A percentile compares a stretch with the other conserved stretches of the same genome.
Conservation (phyloP, 2,113 vertebrate genomes). For the Pao palembangensis region DNA sequence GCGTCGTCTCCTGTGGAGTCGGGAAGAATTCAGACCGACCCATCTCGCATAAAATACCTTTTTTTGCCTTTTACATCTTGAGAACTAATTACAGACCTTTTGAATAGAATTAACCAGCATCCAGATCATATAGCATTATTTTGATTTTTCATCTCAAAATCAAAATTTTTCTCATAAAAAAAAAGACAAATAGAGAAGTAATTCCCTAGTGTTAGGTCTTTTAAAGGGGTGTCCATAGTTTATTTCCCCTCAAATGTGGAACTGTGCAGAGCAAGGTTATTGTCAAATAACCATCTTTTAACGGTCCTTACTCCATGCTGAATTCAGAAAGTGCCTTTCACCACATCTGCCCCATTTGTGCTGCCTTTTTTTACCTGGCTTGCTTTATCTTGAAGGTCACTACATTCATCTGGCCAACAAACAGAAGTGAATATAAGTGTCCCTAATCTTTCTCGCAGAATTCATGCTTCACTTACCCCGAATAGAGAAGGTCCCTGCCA, state of each 20-base stretch:
- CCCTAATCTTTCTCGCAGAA: slow-evolving; percentile 92
- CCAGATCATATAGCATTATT: slow-evolving; percentile 51
- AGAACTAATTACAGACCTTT: slow-evolving; percentile 66
- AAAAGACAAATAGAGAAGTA: slow-evolving; percentile 10
- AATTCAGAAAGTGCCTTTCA: slow-evolving; percentile 54
- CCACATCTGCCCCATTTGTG: slow-evolving; percentile 85
- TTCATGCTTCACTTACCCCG: slow-evolving; percentile 98
- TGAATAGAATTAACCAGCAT: slow-evolving; percentile 61
- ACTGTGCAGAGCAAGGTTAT: slow-evolving; percentile 59
- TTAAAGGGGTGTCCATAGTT: slow-evolving; percentile 41
- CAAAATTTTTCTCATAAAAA: not conserved
- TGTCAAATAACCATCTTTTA: slow-evolving; percentile 59
- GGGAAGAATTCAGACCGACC: slow-evolving; percentile 56
- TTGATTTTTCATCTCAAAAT: slow-evolving; percentile 19
- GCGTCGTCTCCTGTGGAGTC: slow-evolving; percentile 32
- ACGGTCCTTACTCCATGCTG: slow-evolving; percentile 63
- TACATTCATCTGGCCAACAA: slow-evolving; percentile 94
- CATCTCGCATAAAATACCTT: slow-evolving; percentile 59
- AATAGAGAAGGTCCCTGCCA: slow-evolving; percentile 83
- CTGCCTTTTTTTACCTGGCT: slow-evolving; percentile 89
- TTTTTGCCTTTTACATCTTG: slow-evolving; percentile 31
- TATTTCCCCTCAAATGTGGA: slow-evolving; percentile 49
- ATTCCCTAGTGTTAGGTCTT: slow-evolving; percentile 48
- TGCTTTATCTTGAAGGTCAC: slow-evolving; percentile 96
- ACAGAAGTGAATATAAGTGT: slow-evolving; percentile 99